Evolutionary conservation across 2,888 invertebrate species (phyloP).

Genomic region (Anaspis maculata): DNA sequence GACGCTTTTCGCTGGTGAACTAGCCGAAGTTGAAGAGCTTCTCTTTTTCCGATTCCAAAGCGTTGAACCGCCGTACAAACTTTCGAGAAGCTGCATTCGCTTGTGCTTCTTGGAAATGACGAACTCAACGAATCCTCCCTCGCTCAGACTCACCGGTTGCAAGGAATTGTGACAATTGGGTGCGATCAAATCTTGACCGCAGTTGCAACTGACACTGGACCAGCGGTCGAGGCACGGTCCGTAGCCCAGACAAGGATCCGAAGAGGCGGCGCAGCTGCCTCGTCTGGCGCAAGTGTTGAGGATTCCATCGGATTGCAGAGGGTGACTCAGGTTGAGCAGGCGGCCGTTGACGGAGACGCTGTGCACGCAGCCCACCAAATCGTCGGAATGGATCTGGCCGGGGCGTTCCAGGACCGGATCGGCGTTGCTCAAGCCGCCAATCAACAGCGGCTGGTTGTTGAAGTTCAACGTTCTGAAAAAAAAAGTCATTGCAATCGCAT

Average conservation of each 20-base stretch:
- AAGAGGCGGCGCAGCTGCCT: constrained; percentile 51
- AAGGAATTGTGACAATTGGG: constrained; percentile 73
- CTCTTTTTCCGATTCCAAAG: constrained; percentile 49
- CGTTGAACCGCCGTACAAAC: constrained; percentile 65
- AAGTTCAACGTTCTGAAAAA: constrained; percentile 76
- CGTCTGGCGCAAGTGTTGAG: constrained; percentile 69
- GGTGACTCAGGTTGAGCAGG: constrained; percentile 69
- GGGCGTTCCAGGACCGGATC: constrained; percentile 83
- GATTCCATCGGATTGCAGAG: constrained; percentile 63
- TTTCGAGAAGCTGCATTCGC: constrained; percentile 77
- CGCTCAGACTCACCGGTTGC: constrained; percentile 69
- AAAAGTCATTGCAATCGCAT: no score
- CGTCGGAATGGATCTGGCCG: constrained; percentile 85
- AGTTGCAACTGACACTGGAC: constrained; percentile 66
- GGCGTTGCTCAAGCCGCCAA: constrained; percentile 79
- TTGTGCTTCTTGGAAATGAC: constrained; percentile 74
- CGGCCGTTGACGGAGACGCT: constrained; percentile 84
- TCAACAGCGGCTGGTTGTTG: constrained; percentile 75
- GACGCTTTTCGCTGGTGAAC: constrained; percentile 59
- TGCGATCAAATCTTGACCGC: constrained; percentile 61
- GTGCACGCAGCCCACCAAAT: constrained; percentile 89
- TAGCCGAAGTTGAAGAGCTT: constrained; percentile 8
- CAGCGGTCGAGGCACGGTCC: constrained; percentile 79
- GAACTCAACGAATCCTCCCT: constrained; percentile 72
- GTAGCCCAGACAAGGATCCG: constrained; percentile 53